Conservation (phyloP, 2,888 invertebrate genomes). For the Andrena camellia region DNA sequence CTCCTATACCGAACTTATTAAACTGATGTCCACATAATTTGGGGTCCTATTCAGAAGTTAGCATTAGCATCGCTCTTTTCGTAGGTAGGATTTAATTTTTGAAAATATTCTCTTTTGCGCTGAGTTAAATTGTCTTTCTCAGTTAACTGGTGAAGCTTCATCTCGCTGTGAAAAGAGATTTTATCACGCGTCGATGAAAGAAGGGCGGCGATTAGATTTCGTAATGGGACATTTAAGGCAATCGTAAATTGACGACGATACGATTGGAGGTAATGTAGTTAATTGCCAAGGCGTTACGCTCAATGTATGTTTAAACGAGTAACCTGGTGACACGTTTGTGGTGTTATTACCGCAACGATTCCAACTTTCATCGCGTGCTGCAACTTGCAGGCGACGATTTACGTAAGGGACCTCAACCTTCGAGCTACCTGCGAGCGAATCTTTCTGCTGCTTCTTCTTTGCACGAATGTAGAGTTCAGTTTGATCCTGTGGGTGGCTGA, state of each 20-base stretch:
- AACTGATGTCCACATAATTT: too few relatives aligned
- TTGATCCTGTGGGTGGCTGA: too few relatives aligned
- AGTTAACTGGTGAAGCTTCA: background rate
- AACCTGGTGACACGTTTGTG: slow-evolving; percentile 60
- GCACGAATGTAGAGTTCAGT: background rate
- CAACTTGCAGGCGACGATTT: slow-evolving; percentile 25
- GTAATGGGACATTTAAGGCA: slow-evolving; percentile 38
- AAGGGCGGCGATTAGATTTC: slow-evolving; percentile 28
- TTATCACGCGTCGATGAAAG: slow-evolving; percentile 3
- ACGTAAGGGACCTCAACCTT: slow-evolving; percentile 57
- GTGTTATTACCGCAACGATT: slow-evolving; percentile 50
- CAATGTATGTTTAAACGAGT: slow-evolving; percentile 46
- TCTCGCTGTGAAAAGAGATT: background rate
- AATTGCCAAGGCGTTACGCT: slow-evolving; percentile 47
- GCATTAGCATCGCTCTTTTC: background rate
- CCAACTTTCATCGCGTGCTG: slow-evolving; percentile 44
- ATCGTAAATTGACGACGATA: slow-evolving; percentile 17
- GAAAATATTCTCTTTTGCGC: background rate
- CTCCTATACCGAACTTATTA: too few relatives aligned
- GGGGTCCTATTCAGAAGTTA: too few relatives aligned
- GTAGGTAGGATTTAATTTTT: background rate
- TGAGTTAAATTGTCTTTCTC: background rate
- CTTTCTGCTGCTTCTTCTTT: background rate
- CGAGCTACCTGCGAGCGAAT: background rate
- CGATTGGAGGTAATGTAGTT: slow-evolving; percentile 41